Evolutionary conservation across 2,888 invertebrate species (phyloP), one percentile per base, ranked within the genome.

Genomic region (Amorpha juglandis): DNA sequence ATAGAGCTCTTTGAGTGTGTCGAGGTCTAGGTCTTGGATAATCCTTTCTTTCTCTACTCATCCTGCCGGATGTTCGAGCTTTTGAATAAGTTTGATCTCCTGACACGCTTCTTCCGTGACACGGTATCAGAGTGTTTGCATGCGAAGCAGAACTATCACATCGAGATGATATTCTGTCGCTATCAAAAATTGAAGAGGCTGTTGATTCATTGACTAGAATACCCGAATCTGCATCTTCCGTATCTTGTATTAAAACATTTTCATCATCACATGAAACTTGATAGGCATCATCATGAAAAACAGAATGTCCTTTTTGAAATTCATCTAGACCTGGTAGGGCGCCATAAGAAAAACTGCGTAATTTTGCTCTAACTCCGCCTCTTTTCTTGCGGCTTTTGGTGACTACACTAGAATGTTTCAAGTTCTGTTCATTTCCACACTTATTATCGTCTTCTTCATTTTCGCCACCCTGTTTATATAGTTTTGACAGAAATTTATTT

Each of bases 311-410:
- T 78, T 93, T 94, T 77, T 95, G 95, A 72, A 96, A 95, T 78
- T 96, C 96, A 71, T 96, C 96, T 71, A 96, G 86, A 0, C 96
- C 96, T 0, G 96, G 96, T 68, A 96, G 86, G 11, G 96, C 95
- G 0, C 96, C 96, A 76, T 96, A 96, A 0, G 96, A 96, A 82
- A 96, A 96, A 81, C 96, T 96, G 50, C 96, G 92, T 69, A 96
- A 88, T 78, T 95, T 94, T 64, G 94, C 93, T 82, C 92, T 90
- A 1, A 92, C 91, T 2, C 91, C 90, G 63, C 86, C 87, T 75
- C 87, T 83, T 76, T 89, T 92, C 67, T 92, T 91, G 7, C 89
- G 83, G 75, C 86, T 89, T 80, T 89, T 90, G 68, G 73, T 85
- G 14, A 82, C 77, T 65, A 81, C 78, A 79, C 77, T 84, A 68